Conservation (phyloP, 2,888 invertebrate genomes). For the Mystacides longicornis region DNA sequence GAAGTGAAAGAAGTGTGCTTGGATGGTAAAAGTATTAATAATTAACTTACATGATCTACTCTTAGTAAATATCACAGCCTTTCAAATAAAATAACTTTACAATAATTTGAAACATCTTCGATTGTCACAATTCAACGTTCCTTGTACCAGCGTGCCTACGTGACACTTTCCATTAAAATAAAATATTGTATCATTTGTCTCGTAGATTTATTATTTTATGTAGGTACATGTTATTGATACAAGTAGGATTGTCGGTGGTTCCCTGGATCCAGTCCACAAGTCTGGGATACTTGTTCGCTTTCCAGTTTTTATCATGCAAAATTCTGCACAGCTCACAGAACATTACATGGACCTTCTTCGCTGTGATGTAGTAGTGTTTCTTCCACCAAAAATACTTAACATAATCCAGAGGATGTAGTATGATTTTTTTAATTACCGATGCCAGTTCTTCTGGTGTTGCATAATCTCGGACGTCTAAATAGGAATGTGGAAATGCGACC, state of each 20-base stretch:
- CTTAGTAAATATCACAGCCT: no score
- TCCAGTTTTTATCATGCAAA: neutral
- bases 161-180: no score
- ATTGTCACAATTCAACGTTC: no score
- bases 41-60: no score
- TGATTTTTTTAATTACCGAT: slow-evolving; percentile 45
- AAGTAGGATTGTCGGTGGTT: neutral
- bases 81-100: no score
- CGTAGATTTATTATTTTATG: no score
- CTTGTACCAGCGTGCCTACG: no score
- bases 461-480: slow-evolving; percentile 57
- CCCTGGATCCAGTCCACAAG: neutral
- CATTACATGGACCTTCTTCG: slow-evolving; percentile 31
- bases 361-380: slow-evolving; percentile 36
- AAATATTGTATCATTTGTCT: no score
- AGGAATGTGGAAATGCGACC: slow-evolving; percentile 53
- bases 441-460: slow-evolving; percentile 38
- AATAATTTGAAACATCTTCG: no score
- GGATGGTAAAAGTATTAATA: no score
- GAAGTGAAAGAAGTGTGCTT: no score
- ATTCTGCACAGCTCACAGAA: slow-evolving; percentile 3
- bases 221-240: neutral
- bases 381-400: slow-evolving; percentile 61
- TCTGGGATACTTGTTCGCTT: neutral
- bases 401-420: slow-evolving; percentile 48